Evolutionary conservation across 2,888 invertebrate species (phyloP), one percentile per base, ranked within the genome.

Genomic region (Rhyacophila evoluta): DNA sequence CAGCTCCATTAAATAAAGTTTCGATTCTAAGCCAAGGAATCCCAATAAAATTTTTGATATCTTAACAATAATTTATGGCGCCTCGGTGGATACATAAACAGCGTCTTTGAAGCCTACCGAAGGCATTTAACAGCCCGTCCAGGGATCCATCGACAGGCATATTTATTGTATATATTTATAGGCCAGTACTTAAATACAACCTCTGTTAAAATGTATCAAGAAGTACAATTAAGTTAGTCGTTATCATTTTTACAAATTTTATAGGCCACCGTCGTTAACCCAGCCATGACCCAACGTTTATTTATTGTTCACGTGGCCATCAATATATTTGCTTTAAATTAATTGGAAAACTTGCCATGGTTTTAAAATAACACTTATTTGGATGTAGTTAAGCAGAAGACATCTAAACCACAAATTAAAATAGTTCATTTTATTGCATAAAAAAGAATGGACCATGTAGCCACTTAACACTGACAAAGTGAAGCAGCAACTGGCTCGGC

Each of bases 171-270:
- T 33, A 33, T 33, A 55, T 55, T 55, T 55, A 55, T 55, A 55
- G 55, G 55, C 55, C 0, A 55, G 55, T 55, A 55, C 55, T 55
- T 55, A 55, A 55, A 55, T 8, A 6, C 55, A 55, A 55, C 55
- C 55, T 19, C 25, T 55, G 19, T 55, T 55, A 55, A 55, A 55
- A 55, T 55, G 5, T 55, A 19, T 55, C 55, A 12, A 33, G 29
- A 10, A 55, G 19, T 25, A 55, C 55, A 55, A 55, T 55, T 55
- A 55, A 55, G 19, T 15, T 70, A 11, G 39, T 70, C 70, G 39
- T 39, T 71, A 70, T 71, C 71, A 70, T 75, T 75, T 39, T 71
- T 33, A 75, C 70, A 39, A 75, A 75, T 74, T 41, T 68, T 41
- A 41, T 39, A 33, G 33, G 41, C 70, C 41, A 70, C 8, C 8